phyloP scores from a whole-genome alignment of 2,888 invertebrate species.

The Callyntrura guangdongensis region DNA sequence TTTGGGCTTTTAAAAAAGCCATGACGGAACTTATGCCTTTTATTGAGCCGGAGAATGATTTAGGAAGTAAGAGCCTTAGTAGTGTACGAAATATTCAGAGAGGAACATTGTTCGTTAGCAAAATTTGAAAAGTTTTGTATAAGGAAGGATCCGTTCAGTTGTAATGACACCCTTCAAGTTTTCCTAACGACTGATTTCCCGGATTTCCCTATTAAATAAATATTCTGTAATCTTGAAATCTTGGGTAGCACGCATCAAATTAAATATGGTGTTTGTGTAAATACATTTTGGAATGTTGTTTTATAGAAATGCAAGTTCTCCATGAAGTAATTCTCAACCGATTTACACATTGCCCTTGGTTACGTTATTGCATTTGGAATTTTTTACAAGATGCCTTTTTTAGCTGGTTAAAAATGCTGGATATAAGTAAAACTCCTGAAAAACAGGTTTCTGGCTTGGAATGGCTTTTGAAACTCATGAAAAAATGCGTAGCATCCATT shows the following conservation, averaged over 20 bases:
- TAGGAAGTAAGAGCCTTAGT: not conserved
- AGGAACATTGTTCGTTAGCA: too few species aligned
- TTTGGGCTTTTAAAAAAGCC: not conserved
- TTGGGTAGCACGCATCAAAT: not conserved
- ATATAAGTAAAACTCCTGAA: too few species aligned
- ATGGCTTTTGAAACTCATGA: not conserved
- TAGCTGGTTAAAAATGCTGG: too few species aligned
- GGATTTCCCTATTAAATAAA: too few species aligned
- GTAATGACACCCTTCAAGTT: too few species aligned
- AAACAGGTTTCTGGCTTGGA: not conserved
- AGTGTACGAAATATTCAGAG: too few species aligned
- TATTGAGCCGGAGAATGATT: not conserved
- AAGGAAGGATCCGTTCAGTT: too few species aligned
- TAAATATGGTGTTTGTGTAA: not conserved
- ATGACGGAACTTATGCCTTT: not conserved
- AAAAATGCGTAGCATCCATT: not conserved
- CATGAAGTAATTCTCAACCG: not conserved
- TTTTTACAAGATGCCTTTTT: too few species aligned
- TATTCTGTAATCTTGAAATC: too few species aligned
- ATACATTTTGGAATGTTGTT: not conserved
- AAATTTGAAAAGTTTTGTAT: too few species aligned
- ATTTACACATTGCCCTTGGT: not conserved
- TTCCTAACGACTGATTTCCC: too few species aligned
- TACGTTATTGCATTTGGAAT: not conserved
- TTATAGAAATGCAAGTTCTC: not conserved